Conservation (phyloP, 2,113 vertebrate species). For the Megaceryle torquata region DNA sequence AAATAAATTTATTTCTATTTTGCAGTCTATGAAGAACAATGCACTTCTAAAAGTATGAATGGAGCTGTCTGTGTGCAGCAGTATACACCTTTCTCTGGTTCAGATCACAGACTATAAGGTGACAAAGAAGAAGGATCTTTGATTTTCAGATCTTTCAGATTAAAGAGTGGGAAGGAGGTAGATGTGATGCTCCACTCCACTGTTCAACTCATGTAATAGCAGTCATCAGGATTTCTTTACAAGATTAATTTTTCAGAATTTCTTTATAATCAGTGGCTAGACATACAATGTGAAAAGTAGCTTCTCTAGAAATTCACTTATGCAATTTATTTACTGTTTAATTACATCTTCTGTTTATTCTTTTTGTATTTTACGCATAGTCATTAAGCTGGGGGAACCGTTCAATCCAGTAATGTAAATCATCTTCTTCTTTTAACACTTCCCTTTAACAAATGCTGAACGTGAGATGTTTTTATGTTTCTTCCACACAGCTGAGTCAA, state of each 20-base stretch:
- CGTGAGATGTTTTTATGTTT: neutral
- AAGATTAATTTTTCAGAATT: neutral
- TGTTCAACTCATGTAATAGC: neutral
- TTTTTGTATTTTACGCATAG: neutral
- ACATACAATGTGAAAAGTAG: neutral
- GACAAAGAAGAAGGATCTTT: neutral
- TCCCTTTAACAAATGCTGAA: neutral
- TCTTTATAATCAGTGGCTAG: neutral
- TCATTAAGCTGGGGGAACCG: neutral
- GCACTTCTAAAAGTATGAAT: neutral
- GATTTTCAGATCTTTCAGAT: neutral
- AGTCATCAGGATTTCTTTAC: neutral
- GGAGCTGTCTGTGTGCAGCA: neutral
- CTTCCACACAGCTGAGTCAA: neutral
- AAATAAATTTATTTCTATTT: conserved; percentile 28
- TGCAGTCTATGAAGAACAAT: neutral
- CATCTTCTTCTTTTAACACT: neutral
- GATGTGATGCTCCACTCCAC: neutral
- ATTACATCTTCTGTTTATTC: neutral
- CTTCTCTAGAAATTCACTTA: neutral
- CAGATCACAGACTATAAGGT: neutral
- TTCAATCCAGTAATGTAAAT: neutral
- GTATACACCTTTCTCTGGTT: neutral
- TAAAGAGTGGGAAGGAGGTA: neutral
- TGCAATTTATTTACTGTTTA: neutral